Evolutionary conservation across 2,113 vertebrate species (phyloP).

Genomic region (Bambusicola thoracicus): DNA sequence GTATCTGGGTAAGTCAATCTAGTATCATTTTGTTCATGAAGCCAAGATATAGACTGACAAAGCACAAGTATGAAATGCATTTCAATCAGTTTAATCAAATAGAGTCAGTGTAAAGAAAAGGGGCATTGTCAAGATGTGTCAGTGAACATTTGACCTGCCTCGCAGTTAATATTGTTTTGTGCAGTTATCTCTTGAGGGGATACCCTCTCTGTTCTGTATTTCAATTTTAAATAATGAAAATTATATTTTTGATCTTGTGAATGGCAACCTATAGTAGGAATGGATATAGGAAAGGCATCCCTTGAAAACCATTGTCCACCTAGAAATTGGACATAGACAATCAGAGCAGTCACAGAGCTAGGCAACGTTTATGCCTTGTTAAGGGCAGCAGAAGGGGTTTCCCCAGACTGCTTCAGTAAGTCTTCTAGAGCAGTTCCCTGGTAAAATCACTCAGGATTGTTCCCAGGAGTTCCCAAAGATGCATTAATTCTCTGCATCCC

Average conservation of each 20-base stretch:
- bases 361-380: not conserved
- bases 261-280: not conserved
- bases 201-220: not conserved
- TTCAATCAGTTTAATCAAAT: slow-evolving; percentile 73
- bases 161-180: slow-evolving; percentile 55
- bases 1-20: slow-evolving; percentile 70
- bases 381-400: not conserved
- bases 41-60: slow-evolving; percentile 68
- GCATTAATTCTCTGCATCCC: not conserved
- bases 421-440: not conserved
- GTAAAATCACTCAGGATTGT: not conserved
- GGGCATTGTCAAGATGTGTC: slow-evolving; percentile 71
- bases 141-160: slow-evolving; percentile 71
- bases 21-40: slow-evolving; percentile 65
- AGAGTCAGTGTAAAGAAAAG: slow-evolving; percentile 66
- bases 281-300: not conserved
- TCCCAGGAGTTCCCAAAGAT: not conserved
- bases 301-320: not conserved
- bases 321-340: not conserved
- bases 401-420: not conserved
- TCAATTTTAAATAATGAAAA: not conserved
- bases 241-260: not conserved
- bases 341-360: not conserved
- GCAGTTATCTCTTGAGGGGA: slow-evolving; percentile 38
- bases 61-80: slow-evolving; percentile 70